phyloP scores from a whole-genome alignment of 2,888 invertebrate species.

The Mechanitis messenoides region DNA sequence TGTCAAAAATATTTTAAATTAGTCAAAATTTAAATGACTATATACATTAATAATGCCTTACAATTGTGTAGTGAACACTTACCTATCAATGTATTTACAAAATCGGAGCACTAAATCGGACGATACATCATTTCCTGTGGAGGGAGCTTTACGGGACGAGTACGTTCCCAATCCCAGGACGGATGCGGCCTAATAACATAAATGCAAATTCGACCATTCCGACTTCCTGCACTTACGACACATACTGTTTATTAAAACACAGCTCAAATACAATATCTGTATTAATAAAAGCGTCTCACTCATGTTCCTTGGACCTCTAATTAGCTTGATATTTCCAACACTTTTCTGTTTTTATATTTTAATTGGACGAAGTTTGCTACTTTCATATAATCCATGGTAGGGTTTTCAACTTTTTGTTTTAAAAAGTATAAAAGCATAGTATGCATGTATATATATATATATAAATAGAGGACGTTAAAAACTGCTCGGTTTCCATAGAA shows the following conservation, averaged over 20 bases:
- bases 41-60: too few relatives aligned
- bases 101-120: constrained; percentile 17
- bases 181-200: constrained; percentile 67
- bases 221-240: constrained; percentile 52
- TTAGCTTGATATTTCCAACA: constrained; percentile 52
- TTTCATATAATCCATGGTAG: constrained; percentile 36
- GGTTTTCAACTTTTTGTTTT: constrained; percentile 6
- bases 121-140: constrained; percentile 26
- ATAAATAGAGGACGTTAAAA: too few relatives aligned
- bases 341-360: constrained; percentile 39
- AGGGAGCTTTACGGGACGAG: constrained; percentile 19
- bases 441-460: too few relatives aligned
- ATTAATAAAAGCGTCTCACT: constrained; percentile 24
- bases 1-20: too few relatives aligned
- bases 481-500: too few relatives aligned
- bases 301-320: constrained; percentile 45
- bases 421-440: too few relatives aligned
- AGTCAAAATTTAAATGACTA: too few relatives aligned
- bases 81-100: not conserved
- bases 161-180: constrained; percentile 32
- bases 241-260: constrained; percentile 19
- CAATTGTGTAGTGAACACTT: not conserved
- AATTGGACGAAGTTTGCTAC: constrained; percentile 47
- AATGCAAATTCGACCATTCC: constrained; percentile 69
- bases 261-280: constrained; percentile 25